Conservation (phyloP, 2,113 vertebrate genomes). For the Sebastes fasciatus region DNA sequence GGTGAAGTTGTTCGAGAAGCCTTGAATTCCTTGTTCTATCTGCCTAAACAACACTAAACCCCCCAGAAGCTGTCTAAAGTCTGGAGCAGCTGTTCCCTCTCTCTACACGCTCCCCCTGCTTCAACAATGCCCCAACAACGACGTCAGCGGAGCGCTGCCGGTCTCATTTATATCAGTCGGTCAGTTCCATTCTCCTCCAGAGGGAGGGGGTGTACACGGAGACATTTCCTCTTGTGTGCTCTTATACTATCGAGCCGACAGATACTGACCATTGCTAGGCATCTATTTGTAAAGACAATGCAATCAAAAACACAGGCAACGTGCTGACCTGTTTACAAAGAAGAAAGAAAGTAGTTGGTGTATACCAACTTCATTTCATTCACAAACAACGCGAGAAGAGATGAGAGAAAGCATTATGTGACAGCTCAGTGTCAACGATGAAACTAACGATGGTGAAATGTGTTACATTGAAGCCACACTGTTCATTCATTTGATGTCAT, state of each 20-base stretch:
- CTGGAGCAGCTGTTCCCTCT: conserved; percentile 12
- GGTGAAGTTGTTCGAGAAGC: conserved; percentile 21
- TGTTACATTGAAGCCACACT: neutral
- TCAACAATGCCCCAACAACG: conserved; percentile 56
- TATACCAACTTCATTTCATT: conserved; percentile 3
- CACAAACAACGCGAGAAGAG: conserved; percentile 61
- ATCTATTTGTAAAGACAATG: neutral
- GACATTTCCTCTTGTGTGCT: neutral
- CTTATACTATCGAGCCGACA: neutral
- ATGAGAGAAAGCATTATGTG: neutral
- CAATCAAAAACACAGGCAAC: neutral
- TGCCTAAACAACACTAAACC: neutral
- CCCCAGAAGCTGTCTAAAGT: conserved; percentile 33
- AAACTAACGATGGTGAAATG: neutral
- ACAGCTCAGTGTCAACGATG: neutral
- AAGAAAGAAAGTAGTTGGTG: conserved; percentile 33
- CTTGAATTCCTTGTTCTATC: conserved; percentile 12
- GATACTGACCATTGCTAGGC: accelerated
- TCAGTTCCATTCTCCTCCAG: conserved; percentile 42
- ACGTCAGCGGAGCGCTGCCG: conserved; percentile 47
- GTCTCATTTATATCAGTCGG: conserved; percentile 31
- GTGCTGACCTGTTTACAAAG: accelerated
- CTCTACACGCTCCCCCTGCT: neutral
- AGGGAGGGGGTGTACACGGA: neutral
- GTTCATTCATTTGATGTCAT: neutral